phyloP scores from a whole-genome alignment of 1,140 invertebrate species.

The Trichomalopsis sarcophagae region DNA sequence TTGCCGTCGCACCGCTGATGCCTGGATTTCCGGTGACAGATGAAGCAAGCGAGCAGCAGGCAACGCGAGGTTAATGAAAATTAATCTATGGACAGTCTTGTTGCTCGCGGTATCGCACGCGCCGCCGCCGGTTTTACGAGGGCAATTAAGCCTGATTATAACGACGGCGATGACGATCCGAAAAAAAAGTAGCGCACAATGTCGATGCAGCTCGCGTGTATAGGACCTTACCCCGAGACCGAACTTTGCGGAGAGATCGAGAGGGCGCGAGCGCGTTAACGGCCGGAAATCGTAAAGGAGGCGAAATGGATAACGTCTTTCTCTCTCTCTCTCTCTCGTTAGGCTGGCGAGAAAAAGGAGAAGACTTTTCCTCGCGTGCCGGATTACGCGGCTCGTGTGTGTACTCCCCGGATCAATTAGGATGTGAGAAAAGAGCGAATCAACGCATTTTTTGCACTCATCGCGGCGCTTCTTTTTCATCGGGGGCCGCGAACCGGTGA shows the following conservation, averaged over 20 bases:
- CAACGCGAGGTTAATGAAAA: background rate
- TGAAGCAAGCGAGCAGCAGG: too few species aligned
- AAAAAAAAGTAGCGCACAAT: too few species aligned
- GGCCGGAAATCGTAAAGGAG: slow-evolving; percentile 51
- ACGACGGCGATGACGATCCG: background rate
- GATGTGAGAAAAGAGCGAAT: slow-evolving; percentile 30
- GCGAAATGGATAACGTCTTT: slow-evolving; percentile 47
- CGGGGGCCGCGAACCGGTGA: background rate
- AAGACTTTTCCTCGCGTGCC: slow-evolving; percentile 3
- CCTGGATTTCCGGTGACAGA: background rate
- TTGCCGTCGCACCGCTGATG: background rate
- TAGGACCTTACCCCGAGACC: background rate
- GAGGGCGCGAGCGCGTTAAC: slow-evolving; percentile 44
- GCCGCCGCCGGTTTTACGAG: background rate
- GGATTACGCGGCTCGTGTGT: background rate
- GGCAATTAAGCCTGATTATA: background rate
- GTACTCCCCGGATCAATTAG: slow-evolving; percentile 33
- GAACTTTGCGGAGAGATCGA: background rate
- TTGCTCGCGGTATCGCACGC: background rate
- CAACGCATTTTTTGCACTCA: background rate
- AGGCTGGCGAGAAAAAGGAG: background rate
- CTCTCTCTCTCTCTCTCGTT: background rate
- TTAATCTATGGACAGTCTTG: background rate
- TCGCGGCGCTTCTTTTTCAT: background rate
- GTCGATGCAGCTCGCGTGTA: too few species aligned